phyloP scores from a whole-genome alignment of 2,113 vertebrate species.

The Limnothrissa miodon region DNA sequence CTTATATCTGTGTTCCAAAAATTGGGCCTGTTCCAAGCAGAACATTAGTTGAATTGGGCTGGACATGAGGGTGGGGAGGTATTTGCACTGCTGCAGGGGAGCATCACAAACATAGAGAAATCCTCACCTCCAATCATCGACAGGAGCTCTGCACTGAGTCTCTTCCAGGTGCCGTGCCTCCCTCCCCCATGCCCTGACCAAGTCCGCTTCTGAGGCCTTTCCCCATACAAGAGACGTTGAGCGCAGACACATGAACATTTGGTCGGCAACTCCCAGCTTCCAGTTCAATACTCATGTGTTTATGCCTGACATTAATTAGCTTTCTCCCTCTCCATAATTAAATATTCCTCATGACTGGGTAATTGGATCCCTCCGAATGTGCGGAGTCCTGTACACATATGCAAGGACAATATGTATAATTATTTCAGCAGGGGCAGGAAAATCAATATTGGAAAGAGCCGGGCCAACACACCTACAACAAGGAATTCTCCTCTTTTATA shows the following conservation, averaged over 20 bases:
- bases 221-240: not conserved
- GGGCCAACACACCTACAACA: not conserved
- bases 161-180: not conserved
- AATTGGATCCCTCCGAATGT: not conserved
- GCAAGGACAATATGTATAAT: conserved; percentile 5
- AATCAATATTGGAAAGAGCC: not conserved
- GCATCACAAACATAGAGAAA: conserved; percentile 9
- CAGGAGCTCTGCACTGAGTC: not conserved
- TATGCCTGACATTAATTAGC: conserved; percentile 20
- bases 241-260: conserved; percentile 9
- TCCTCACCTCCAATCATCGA: conserved; percentile 34
- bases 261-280: conserved; percentile 12
- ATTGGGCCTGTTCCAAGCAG: conserved; percentile 62
- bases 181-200: not conserved
- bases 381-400: not conserved
- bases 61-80: not conserved
- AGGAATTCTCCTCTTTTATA: conserved; percentile 20
- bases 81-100: conserved; percentile 26
- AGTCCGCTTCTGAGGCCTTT: conserved; percentile 8
- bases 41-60: conserved; percentile 53
- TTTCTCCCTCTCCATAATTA: conserved; percentile 19
- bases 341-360: conserved; percentile 18
- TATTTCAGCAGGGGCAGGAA: not conserved
- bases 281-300: conserved; percentile 13
- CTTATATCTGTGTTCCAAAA: conserved; percentile 58